A percentile compares a stretch with the other conserved stretches of the same genome.
Evolutionary conservation across 2,888 invertebrate species (phyloP).

Genomic region (Epirrhoe alternata): DNA sequence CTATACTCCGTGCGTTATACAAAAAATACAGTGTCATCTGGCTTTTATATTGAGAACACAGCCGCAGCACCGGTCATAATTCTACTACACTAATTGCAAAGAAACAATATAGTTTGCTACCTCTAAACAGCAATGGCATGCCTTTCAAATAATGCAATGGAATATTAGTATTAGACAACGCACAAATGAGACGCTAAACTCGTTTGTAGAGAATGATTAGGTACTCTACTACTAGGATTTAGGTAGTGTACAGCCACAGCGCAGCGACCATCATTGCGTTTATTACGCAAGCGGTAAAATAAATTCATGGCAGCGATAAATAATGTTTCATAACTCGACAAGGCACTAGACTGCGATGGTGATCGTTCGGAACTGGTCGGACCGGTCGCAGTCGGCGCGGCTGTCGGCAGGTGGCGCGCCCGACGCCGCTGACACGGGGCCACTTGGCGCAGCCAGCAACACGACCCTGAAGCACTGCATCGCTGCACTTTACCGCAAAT

Average conservation of each 20-base stretch:
- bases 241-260: slow-evolving; percentile 43
- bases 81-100: not conserved
- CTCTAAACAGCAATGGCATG: not conserved
- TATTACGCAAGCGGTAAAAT: slow-evolving; percentile 72
- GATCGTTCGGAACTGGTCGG: slow-evolving; percentile 60
- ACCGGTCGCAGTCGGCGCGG: slow-evolving; percentile 64
- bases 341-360: slow-evolving; percentile 54
- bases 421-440: slow-evolving; percentile 46
- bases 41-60: not conserved
- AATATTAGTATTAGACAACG: not conserved
- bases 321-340: slow-evolving; percentile 71
- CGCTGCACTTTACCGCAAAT: slow-evolving; percentile 46
- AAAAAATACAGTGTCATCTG: not conserved
- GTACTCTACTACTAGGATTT: too few species aligned
- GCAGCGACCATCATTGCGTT: slow-evolving; percentile 54
- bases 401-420: slow-evolving; percentile 63
- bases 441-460: slow-evolving; percentile 48
- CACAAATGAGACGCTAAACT: slow-evolving; percentile 39
- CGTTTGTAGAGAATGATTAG: slow-evolving; percentile 34
- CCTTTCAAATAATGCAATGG: not conserved
- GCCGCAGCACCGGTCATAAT: not conserved
- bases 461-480: slow-evolving; percentile 67
- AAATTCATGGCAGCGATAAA: slow-evolving; percentile 68
- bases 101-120: not conserved
- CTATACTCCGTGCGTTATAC: not conserved